Evolutionary conservation across 2,888 invertebrate genomes (phyloP).

Genomic region (Eucriotettix oculatus): DNA sequence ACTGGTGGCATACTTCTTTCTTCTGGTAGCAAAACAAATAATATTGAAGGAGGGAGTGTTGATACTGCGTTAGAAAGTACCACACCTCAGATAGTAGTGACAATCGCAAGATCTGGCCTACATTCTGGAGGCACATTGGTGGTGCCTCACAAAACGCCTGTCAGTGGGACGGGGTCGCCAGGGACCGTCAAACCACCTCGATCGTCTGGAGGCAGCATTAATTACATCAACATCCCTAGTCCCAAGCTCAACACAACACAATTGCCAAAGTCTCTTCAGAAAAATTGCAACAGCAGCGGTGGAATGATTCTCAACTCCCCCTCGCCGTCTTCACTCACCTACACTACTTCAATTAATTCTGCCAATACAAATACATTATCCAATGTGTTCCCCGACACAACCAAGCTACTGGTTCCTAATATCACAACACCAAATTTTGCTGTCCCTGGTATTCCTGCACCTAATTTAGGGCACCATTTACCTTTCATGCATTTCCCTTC

Average conservation of each 20-base stretch:
- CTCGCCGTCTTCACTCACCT: slow-evolving; percentile 3
- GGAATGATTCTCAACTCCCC: background rate
- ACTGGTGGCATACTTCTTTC: slow-evolving; percentile 1
- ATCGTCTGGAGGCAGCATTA: slow-evolving; percentile 3
- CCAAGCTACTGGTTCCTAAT: slow-evolving; percentile 37
- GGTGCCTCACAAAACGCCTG: slow-evolving; percentile 18
- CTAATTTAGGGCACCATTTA: slow-evolving; percentile 15
- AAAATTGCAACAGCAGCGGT: slow-evolving; percentile 1
- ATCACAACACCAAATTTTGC: slow-evolving; percentile 37
- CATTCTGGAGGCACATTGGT: slow-evolving; percentile 61
- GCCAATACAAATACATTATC: slow-evolving; percentile 16
- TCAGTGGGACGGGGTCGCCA: background rate
- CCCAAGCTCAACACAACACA: slow-evolving; percentile 2
- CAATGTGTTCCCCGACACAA: slow-evolving; percentile 27
- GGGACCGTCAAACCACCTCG: slow-evolving; percentile 4
- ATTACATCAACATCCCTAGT: background rate
- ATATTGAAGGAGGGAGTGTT: slow-evolving; percentile 15
- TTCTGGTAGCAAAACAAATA: slow-evolving; percentile 1
- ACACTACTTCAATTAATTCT: slow-evolving; percentile 14
- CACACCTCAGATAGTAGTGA: slow-evolving; percentile 44
- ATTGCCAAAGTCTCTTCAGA: slow-evolving; percentile 1
- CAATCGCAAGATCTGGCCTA: slow-evolving; percentile 44
- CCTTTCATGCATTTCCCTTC: slow-evolving; percentile 15
- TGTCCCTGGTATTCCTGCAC: slow-evolving; percentile 26
- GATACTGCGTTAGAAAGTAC: slow-evolving; percentile 28